Percentiles rank a stretch among this genome's conserved stretches.
Conservation (phyloP, 2,888 invertebrate genomes). For the Sinotaia quadrata region DNA sequence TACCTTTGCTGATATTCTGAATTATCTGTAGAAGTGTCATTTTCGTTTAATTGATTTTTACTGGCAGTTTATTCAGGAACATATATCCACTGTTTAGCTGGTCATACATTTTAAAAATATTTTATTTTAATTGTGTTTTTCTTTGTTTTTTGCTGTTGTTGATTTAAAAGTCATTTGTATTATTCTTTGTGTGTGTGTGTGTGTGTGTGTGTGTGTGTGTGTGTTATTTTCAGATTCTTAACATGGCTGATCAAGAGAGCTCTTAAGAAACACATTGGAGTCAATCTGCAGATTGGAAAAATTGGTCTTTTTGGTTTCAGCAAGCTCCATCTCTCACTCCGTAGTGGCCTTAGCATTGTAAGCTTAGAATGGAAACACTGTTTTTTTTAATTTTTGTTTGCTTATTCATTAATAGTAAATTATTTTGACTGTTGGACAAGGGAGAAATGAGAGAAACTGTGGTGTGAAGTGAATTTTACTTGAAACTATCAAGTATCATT, state of each 20-base stretch:
- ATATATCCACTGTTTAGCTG: no score
- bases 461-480: no score
- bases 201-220: conserved; percentile 13
- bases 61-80: no score
- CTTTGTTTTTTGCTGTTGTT: background rate
- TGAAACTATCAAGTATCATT: no score
- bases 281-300: conserved; percentile 55
- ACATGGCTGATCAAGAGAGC: conserved; percentile 66
- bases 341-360: conserved; percentile 54
- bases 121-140: background rate
- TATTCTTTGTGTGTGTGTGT: background rate
- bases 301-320: conserved; percentile 59
- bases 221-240: conserved; percentile 59
- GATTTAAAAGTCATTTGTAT: background rate
- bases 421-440: no score
- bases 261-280: conserved; percentile 54
- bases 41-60: no score
- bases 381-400: no score
- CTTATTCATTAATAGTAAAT: no score
- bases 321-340: conserved; percentile 54
- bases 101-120: background rate
- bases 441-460: no score
- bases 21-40: no score
- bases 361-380: no score
- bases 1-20: no score